Base-by-base conservation (phyloP, 2,113 vertebrate species). In the Trochalopteron elliotii region DNA sequence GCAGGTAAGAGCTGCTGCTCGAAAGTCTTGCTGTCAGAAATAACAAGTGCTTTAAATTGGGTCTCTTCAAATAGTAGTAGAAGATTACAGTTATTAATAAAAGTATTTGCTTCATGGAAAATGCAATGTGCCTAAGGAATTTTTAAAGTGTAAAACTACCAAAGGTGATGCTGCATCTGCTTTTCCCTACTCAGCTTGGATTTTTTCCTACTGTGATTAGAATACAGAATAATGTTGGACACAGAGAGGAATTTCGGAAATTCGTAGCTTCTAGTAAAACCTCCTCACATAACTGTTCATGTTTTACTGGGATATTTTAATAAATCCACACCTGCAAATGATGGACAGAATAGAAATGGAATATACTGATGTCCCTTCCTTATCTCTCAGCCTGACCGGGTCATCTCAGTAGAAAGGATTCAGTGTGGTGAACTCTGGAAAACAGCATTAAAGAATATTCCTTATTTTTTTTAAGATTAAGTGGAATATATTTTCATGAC, bases 61-160 rank as follows among this genome's bases (percentile, higher is more conserved):
- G 30, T 78, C 45, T 95, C 87, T 97, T 96, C 78, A 96, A 86
- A 44, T 70, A 87, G 88, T 95, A 94, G 95, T 81, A 79, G 31
- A 94, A 71, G 39, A 96, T 89, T 87, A 85, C 25, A 90, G 33
- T 86, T 94, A 94, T 93, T 96, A 97, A 96, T 76, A 95, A 86
- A 71, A 63, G 57, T 74, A 83, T 96, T 94, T 94, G 47, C 75
- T 65, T 76, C 80, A 37, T 82, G n/a, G 56, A 86, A 92, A 83
- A n/a, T 56, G 6, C n/a, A 68, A 15, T 11, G 10, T 85, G 71
- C 75, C 50, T 77, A 42, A 75, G 25, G 64, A 95, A 83, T 88
- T 49, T 77, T 86, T 76, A 13, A 86, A 56, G 7, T 86, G 28
- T 67, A 83, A 87, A 89, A 42, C 15, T 30, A n/a, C 42, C 3